A percentile compares a stretch with the other conserved stretches of the same genome.
phyloP scores from a whole-genome alignment of 2,888 invertebrate genomes.

The Pycnomerus fuliginosus region DNA sequence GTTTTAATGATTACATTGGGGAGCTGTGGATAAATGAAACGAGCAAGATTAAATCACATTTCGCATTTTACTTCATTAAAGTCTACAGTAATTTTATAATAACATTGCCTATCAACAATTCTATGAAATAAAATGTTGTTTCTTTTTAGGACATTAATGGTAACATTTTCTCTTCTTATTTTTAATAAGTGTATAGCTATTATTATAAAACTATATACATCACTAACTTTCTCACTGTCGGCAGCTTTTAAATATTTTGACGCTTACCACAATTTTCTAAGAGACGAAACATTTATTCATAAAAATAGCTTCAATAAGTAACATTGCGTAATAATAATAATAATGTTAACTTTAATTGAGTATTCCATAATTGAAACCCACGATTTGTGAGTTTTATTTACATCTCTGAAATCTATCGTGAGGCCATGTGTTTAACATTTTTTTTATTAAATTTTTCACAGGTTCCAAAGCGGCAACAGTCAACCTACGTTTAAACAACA shows the following conservation, averaged over 20 bases:
- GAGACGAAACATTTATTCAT: constrained; percentile 36
- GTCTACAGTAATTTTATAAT: constrained; percentile 44
- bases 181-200: constrained; percentile 38
- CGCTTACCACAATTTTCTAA: constrained; percentile 34
- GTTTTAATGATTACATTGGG: too few species aligned
- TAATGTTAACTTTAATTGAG: constrained; percentile 28
- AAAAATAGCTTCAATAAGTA: constrained; percentile 37
- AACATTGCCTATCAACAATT: constrained; percentile 46
- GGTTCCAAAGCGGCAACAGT: constrained; percentile 32
- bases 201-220: constrained; percentile 49
- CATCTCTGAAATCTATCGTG: constrained; percentile 22
- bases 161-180: constrained; percentile 22
- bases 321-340: constrained; percentile 27
- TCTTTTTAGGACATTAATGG: constrained; percentile 23
- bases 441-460: constrained; percentile 10
- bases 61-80: constrained; percentile 35
- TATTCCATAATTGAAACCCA: constrained; percentile 29
- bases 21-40: too few species aligned
- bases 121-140: constrained; percentile 40
- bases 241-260: constrained; percentile 23
- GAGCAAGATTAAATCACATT: constrained; percentile 22
- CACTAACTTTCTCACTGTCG: constrained; percentile 38
- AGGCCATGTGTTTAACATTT: constrained; percentile 28
- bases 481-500: constrained; percentile 36
- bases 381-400: constrained; percentile 19